Conservation (phyloP, 2,113 vertebrate species). For the Albula goreensis region DNA sequence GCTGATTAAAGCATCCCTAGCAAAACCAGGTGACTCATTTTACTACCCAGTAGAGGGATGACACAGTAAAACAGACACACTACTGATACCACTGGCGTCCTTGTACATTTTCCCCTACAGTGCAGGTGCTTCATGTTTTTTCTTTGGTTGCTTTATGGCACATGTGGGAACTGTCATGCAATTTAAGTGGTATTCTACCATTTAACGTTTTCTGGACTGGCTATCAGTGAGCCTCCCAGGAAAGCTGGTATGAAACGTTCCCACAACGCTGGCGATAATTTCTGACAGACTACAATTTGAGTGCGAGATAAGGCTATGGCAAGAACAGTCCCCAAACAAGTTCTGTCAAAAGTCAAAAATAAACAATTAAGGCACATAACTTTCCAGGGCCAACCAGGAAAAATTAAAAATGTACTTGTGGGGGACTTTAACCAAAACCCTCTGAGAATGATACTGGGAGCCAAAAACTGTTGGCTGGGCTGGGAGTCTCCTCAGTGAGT, state of each 20-base stretch:
- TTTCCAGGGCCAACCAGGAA: too few species aligned
- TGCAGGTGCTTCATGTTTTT: neutral
- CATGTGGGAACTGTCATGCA: neutral
- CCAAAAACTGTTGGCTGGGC: too few species aligned
- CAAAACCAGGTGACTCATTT: neutral
- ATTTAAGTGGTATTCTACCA: neutral
- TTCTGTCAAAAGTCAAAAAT: too few species aligned
- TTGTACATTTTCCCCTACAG: neutral
- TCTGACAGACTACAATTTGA: too few species aligned
- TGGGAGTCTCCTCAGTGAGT: neutral
- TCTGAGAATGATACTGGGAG: too few species aligned
- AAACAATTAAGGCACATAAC: too few species aligned
- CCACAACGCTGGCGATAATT: too few species aligned
- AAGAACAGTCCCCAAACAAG: too few species aligned
- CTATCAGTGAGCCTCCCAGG: neutral
- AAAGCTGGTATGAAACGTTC: too few species aligned
- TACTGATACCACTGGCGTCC: neutral
- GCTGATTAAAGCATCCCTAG: neutral
- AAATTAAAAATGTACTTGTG: too few species aligned
- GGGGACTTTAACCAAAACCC: too few species aligned
- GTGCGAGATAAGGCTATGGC: too few species aligned
- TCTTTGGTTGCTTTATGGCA: neutral
- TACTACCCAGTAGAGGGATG: constrained; percentile 1
- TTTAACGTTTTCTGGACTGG: neutral
- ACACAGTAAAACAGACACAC: neutral